Base-by-base conservation (phyloP, 2,888 invertebrate genomes). In the Chesias legatella region DNA sequence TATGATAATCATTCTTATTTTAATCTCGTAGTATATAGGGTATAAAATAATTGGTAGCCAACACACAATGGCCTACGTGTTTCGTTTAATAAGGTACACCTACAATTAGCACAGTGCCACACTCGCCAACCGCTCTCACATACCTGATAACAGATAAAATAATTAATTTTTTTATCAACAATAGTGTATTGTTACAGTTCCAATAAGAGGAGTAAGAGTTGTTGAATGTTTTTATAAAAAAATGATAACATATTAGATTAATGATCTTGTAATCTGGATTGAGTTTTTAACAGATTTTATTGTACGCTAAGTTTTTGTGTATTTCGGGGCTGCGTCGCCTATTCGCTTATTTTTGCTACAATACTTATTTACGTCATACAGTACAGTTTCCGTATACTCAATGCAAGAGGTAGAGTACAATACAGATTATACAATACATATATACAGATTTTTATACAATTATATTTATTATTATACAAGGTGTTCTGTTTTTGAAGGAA, bases 221-320 rank as follows among this genome's bases (percentile, higher is more conserved):
- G 85, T 86, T 88, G 79, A 83, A 83, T 85, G 13, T 82, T 85
- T 84, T 85, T 84, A 85, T 82, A 85, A 82, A 81, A n/a, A 78
- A 77, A 84, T 80, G 67, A 42, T 42, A 76, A 80, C 80, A 79
- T 83, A 85, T 82, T 82, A 86, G 81, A 86, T 67, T 75, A 78
- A 79, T 81, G 86, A 86, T 88, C 86, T 88, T 86, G 88, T 88
- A 88, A 80, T 88, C 88, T 86, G 88, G 88, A 83, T 85, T 88
- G 83, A 78, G 77, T 84, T 78, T 79, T 76, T 73, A 56, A 79
- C 72, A 86, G 82, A 86, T 83, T 86, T 84, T 86, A 86, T 85
- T 85, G 62, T 64, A 72, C 55, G 71, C 75, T 67, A 66, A 66
- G 67, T 69, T 74, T 35, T 71, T 68, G 65, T 68, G 57, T 50